Evolutionary conservation across 1,140 invertebrate species (phyloP), one percentile per base, ranked within the genome.

Genomic region (Diabrotica undecimpunctata): DNA sequence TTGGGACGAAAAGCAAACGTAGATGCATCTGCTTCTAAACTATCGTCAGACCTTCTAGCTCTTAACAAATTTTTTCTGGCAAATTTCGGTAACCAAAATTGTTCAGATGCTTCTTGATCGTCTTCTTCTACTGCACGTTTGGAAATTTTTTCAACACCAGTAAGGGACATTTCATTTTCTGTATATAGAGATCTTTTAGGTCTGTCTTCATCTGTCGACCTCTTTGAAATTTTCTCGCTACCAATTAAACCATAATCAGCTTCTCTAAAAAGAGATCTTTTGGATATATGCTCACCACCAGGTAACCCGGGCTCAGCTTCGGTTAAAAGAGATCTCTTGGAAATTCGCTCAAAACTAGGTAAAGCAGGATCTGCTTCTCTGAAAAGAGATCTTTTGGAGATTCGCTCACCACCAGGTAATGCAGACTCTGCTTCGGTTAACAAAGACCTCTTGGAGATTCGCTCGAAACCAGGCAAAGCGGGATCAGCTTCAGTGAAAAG

Each of bases 161-260:
- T 64, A 6, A 66, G 37, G 7, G 52, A 59, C 37, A 67, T 46
- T 2, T 12, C 50, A 14, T 65, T 62, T 12, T 70, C 65, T 1
- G 68, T 67, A 51, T 62, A 70, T 5, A 70, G 53, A 14, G 38
- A 36, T 38, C 55, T 57, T 25, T 51, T 54, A 3, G 59, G 61
- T 51, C 41, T 36, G 9, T 14, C 46, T 59, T 66, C 51, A 6
- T 64, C 35, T 7, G 54, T 62, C 11, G 65, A 61, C 38, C 59
- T 50, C 25, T 70, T 70, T 10, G 69, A 67, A 7, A 70, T 70
- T 51, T 66, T 70, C 50, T 70, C 69, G 58, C 65, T 60, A 4
- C 69, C 69, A 38, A 59, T 64, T 7, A 66, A 41, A 8, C 58
- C 63, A 35, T 65, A 36, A 2, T 12, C 51, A 25, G 62, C 60